Conservation (phyloP, 2,113 vertebrate genomes). For the Chlamydotis undulata region DNA sequence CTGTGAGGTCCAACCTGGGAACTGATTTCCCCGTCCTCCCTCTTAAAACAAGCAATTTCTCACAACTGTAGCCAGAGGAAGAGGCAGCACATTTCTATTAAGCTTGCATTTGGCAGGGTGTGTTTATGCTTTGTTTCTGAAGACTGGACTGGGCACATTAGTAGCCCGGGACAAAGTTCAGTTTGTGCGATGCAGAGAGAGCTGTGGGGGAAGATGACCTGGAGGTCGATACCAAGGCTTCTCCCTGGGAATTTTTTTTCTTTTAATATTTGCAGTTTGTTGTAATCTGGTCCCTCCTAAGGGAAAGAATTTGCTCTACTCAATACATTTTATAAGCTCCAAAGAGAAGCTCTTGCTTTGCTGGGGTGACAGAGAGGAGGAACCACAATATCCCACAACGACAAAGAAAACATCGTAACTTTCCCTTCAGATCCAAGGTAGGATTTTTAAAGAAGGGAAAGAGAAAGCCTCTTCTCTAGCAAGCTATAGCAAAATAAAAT, state of each 20-base stretch:
- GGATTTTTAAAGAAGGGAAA: not conserved
- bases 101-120: not conserved
- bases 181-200: not conserved
- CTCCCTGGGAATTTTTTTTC: slow-evolving; percentile 17
- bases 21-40: not conserved
- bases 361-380: not conserved
- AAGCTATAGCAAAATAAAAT: not conserved
- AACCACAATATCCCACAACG: not conserved
- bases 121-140: slow-evolving; percentile 44
- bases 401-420: not conserved
- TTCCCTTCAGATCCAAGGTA: not conserved
- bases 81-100: slow-evolving; percentile 14
- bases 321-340: not conserved
- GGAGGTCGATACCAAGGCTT: not conserved
- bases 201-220: slow-evolving; percentile 29
- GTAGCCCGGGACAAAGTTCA: slow-evolving; percentile 27
- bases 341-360: not conserved
- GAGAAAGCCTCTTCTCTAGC: not conserved
- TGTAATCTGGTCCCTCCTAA: slow-evolving; percentile 20
- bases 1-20: not conserved
- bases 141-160: slow-evolving; percentile 8
- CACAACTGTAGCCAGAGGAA: not conserved
- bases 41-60: not conserved
- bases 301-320: not conserved
- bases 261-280: slow-evolving; percentile 22